A percentile compares a stretch with the other conserved stretches of the same genome.
phyloP scores from a whole-genome alignment of 2,797 vertebrate genomes.

The Dicrostonyx torquatus region DNA sequence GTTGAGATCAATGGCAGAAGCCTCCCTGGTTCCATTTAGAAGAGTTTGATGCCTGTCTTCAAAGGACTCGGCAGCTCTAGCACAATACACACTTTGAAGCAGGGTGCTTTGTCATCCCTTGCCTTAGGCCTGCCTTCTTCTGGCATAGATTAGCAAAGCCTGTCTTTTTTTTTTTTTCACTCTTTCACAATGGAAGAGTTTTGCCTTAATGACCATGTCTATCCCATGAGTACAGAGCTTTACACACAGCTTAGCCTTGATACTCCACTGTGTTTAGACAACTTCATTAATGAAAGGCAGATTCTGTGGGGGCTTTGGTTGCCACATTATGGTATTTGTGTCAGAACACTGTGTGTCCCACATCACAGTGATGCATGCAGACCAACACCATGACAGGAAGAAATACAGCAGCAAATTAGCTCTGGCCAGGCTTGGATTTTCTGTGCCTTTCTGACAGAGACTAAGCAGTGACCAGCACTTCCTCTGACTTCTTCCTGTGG shows the following conservation, averaged over 20 bases:
- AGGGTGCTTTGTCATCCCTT: constrained; percentile 71
- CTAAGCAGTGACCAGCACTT: neutral
- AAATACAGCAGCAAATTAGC: constrained; percentile 46
- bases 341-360: constrained; percentile 57
- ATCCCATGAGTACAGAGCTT: constrained; percentile 73
- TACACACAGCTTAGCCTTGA: constrained; percentile 61
- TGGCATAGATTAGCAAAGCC: constrained; percentile 77
- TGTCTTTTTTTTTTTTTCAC: constrained; percentile 49
- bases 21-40: constrained; percentile 69
- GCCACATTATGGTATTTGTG: constrained; percentile 57
- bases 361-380: neutral
- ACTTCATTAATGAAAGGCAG: constrained; percentile 63
- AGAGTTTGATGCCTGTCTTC: constrained; percentile 74
- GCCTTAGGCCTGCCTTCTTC: constrained; percentile 78
- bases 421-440: constrained; percentile 28
- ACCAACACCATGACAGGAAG: constrained; percentile 3
- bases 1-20: constrained; percentile 63
- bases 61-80: constrained; percentile 59
- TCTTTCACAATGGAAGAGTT: constrained; percentile 75
- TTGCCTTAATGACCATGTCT: constrained; percentile 67
- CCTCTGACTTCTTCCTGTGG: neutral
- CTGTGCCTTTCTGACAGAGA: neutral
- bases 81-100: constrained; percentile 80
- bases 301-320: constrained; percentile 43
- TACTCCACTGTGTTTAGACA: constrained; percentile 37